These are phyloP conservation scores for Tachycineta bicolor DNA, from an alignment of 2,113 vertebrate genomes.

Conservation along the genomic window DNA sequence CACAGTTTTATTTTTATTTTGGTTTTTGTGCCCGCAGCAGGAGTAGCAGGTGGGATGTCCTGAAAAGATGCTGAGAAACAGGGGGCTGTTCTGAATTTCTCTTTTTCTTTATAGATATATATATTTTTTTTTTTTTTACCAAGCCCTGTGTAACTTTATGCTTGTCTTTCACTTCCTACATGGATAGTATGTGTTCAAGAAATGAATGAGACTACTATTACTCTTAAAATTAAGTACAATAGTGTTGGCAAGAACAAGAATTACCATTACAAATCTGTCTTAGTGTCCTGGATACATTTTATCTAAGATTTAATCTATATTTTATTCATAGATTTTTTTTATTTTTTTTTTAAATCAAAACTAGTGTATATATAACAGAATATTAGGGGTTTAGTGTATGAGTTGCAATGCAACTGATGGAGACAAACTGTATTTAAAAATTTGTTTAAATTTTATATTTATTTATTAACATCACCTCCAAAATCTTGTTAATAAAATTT, in stretches of 20 bases:
- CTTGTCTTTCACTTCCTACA: background rate
- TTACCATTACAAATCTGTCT: rapidly evolving
- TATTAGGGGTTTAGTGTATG: background rate
- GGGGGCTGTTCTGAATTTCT: background rate
- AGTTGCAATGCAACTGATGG: background rate
- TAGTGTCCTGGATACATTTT: background rate
- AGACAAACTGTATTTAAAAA: background rate
- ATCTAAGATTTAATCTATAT: background rate
- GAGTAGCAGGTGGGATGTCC: constrained; percentile 10
- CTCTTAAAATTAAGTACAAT: background rate
- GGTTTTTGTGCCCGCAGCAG: background rate
- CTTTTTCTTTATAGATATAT: background rate
- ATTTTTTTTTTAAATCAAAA: background rate
- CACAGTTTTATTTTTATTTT: background rate
- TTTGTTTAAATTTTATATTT: background rate
- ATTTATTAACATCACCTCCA: background rate
- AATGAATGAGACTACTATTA: background rate
- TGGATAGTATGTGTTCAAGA: background rate
- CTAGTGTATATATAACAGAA: background rate
- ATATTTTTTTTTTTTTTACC: background rate
- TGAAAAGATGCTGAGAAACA: background rate
- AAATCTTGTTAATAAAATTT: background rate
- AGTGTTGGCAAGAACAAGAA: background rate
- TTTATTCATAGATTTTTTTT: background rate
- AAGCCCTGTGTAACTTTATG: background rate